These are phyloP conservation scores for Chinchilla lanigera DNA, from an alignment of 2,113 vertebrate species.

Conservation along the genomic window DNA sequence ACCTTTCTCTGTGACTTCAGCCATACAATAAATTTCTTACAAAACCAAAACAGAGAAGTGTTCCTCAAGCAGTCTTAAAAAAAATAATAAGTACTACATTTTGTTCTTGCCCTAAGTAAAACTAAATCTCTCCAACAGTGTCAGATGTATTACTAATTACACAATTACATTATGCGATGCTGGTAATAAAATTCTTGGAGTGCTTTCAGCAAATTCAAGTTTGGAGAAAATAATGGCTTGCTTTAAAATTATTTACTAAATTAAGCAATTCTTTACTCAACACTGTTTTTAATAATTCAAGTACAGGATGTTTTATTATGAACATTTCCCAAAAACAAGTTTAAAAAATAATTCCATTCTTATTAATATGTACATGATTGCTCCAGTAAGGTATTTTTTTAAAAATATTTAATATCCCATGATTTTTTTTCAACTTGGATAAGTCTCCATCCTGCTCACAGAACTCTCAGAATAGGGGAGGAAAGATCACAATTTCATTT, in stretches of 20 bases:
- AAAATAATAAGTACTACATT: slow-evolving; percentile 73
- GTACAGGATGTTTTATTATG: slow-evolving; percentile 79
- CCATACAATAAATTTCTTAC: neutral
- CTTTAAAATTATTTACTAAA: slow-evolving; percentile 82
- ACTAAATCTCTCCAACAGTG: slow-evolving; percentile 78
- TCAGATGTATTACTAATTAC: slow-evolving; percentile 86
- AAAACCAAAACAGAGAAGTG: neutral
- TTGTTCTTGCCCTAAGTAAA: slow-evolving; percentile 80
- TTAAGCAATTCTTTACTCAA: slow-evolving; percentile 82
- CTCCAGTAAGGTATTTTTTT: neutral
- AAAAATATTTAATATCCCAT: slow-evolving; percentile 33
- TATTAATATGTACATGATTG: slow-evolving; percentile 12
- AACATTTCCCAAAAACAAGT: slow-evolving; percentile 55
- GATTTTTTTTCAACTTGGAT: neutral
- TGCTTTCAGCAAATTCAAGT: slow-evolving; percentile 86
- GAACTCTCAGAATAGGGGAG: rapidly evolving
- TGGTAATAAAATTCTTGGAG: slow-evolving; percentile 84
- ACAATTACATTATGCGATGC: slow-evolving; percentile 85
- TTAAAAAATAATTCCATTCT: slow-evolving; percentile 30
- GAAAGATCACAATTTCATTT: slow-evolving; percentile 42
- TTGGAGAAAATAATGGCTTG: slow-evolving; percentile 83
- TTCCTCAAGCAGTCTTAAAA: slow-evolving; percentile 19
- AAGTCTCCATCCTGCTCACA: neutral
- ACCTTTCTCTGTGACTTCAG: slow-evolving; percentile 17
- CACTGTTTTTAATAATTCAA: slow-evolving; percentile 81